These are phyloP conservation scores for Rhamnusium bicolor DNA, from an alignment of 2,888 invertebrate genomes.

Conservation along the genomic window DNA sequence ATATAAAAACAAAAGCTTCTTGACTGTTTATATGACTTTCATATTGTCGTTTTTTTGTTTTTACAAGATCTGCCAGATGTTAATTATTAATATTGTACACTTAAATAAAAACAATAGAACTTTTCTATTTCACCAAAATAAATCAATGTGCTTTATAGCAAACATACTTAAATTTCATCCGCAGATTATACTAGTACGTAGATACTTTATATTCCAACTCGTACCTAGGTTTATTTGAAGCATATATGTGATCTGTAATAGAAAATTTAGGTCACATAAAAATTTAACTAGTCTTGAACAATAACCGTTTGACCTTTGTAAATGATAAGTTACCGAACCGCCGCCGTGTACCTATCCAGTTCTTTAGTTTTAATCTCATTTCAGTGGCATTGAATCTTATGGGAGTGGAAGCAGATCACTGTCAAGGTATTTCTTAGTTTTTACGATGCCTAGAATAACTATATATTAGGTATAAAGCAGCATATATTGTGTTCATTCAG, in stretches of 20 bases:
- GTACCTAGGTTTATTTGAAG: not conserved
- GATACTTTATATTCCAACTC: not conserved
- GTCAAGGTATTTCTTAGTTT: constrained; percentile 22
- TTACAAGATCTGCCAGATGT: too few species aligned
- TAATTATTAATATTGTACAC: too few species aligned
- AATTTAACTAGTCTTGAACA: constrained; percentile 15
- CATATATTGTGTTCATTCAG: not conserved
- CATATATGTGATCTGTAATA: not conserved
- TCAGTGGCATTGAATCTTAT: constrained; percentile 9
- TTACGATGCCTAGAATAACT: too few species aligned
- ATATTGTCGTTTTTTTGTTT: too few species aligned
- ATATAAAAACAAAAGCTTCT: too few species aligned
- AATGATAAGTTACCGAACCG: constrained; percentile 24
- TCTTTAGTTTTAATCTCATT: constrained; percentile 17
- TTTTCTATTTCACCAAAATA: too few species aligned
- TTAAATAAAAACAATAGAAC: too few species aligned
- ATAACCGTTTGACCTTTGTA: constrained; percentile 26
- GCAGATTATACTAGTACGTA: too few species aligned
- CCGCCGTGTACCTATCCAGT: not conserved
- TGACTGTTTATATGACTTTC: too few species aligned
- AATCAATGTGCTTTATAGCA: too few species aligned
- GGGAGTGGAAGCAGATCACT: constrained; percentile 26
- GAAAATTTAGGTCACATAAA: constrained; percentile 26
- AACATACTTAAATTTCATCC: too few species aligned
- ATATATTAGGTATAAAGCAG: not conserved